Evolutionary conservation across 1,140 invertebrate species (phyloP), one percentile per base, ranked within the genome.

Genomic region (Cydia pomonella): DNA sequence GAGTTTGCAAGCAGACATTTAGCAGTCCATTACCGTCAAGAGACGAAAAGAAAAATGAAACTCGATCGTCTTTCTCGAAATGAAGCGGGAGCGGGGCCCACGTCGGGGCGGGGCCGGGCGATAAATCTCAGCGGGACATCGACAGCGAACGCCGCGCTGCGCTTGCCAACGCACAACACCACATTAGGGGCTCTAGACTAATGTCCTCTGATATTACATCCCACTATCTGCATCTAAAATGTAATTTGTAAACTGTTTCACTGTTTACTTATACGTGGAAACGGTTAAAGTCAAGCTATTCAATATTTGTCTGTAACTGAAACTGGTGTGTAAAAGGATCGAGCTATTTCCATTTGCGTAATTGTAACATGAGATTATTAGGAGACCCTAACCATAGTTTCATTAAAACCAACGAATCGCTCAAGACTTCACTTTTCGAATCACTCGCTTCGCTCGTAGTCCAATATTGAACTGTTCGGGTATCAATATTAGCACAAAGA

Each of bases 81-180:
- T 79, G 74, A 77, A 79, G 72, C 79, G 33, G 63, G 64, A 71
- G 44, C 74, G 72, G 44, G 74, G 41, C 38, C 76, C 76, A 33
- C 81, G 71, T 77, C 69, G 73, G 76, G 82, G 82, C 76, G 76
- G 80, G 64, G 75, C 76, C 73, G 69, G 69, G 66, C 81, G 75
- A 86, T 86, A 86, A 86, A 86, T 86, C 81, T 82, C 76, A 53
- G 66, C 27, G 72, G 63, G 78, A 82, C 82, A 82, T 80, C 80
- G 80, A 80, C 81, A 83, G 80, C 41, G n/a, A 50, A 29, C 72
- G 64, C 47, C 77, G 72, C 77, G 72, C 53, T 75, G 76, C 83
- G 79, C 76, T 76, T 78, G 82, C 78, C 78, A 78, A 80, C 76
- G 78, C 80, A 77, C 79, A 77, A 80, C 82, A 79, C 77, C 76